Conservation (phyloP, 2,113 vertebrate genomes). For the Nettapus auritus region DNA sequence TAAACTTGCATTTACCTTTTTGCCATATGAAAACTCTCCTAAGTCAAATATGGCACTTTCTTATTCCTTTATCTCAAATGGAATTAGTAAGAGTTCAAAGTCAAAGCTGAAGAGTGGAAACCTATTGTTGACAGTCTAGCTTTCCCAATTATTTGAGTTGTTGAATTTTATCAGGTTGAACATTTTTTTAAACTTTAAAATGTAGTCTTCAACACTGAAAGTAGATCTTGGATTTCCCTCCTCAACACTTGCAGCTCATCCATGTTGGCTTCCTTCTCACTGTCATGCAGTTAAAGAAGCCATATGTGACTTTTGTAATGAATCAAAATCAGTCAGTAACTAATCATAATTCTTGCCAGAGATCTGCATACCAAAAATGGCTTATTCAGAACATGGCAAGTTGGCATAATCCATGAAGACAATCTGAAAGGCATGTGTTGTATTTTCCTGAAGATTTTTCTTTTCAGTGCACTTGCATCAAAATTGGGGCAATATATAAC, state of each 20-base stretch:
- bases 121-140: not conserved
- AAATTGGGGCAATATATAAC: not conserved
- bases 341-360: not conserved
- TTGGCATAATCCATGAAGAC: not conserved
- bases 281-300: not conserved
- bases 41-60: not conserved
- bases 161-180: not conserved
- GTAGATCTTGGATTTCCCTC: not conserved
- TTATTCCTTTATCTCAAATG: not conserved
- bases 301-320: not conserved
- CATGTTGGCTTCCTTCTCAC: not conserved
- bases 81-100: not conserved
- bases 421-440: not conserved
- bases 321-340: not conserved
- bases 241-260: not conserved
- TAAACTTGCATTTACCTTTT: not conserved
- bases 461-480: not conserved
- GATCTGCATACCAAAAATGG: not conserved
- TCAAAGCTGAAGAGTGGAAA: not conserved
- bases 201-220: not conserved
- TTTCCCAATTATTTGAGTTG: not conserved
- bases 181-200: not conserved
- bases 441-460: constrained; percentile 14
- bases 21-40: not conserved
- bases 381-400: not conserved